Percentiles rank a stretch among this genome's conserved stretches.
These are phyloP conservation scores for Chauna torquata DNA, from an alignment of 2,113 vertebrate species.

Conservation along the genomic window DNA sequence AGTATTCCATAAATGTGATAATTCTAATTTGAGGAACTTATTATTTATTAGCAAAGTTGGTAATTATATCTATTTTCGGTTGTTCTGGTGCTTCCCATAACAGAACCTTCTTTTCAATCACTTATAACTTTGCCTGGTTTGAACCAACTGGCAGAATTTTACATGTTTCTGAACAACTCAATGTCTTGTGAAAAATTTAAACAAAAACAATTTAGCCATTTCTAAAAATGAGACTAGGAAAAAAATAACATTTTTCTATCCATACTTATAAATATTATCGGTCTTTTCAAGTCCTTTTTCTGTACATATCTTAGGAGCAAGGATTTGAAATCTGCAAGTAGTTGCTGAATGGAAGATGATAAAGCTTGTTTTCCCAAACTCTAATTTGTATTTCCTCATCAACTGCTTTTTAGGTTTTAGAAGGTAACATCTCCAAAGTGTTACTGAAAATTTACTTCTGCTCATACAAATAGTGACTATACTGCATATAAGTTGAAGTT, in stretches of 20 bases:
- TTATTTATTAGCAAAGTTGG: neutral
- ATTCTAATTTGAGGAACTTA: neutral
- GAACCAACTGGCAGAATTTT: neutral
- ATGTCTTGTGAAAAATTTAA: neutral
- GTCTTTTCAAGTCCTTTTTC: neutral
- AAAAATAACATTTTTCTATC: neutral
- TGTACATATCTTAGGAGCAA: neutral
- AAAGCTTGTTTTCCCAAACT: neutral
- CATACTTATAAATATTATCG: neutral
- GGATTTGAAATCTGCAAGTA: neutral
- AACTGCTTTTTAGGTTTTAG: neutral
- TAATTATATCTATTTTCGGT: neutral
- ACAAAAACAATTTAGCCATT: neutral
- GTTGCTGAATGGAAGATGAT: neutral
- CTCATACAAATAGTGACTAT: neutral
- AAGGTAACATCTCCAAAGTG: neutral
- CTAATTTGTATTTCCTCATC: neutral
- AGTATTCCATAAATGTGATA: neutral
- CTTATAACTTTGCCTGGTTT: neutral
- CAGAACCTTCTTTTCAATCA: neutral
- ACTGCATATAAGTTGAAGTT: neutral
- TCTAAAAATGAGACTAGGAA: neutral
- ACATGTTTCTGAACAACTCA: neutral
- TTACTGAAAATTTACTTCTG: neutral
- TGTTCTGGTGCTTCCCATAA: no score